A percentile compares a stretch with the other conserved stretches of the same genome.
Evolutionary conservation across 2,113 vertebrate species (phyloP).

Genomic region (Gyps fulvus): DNA sequence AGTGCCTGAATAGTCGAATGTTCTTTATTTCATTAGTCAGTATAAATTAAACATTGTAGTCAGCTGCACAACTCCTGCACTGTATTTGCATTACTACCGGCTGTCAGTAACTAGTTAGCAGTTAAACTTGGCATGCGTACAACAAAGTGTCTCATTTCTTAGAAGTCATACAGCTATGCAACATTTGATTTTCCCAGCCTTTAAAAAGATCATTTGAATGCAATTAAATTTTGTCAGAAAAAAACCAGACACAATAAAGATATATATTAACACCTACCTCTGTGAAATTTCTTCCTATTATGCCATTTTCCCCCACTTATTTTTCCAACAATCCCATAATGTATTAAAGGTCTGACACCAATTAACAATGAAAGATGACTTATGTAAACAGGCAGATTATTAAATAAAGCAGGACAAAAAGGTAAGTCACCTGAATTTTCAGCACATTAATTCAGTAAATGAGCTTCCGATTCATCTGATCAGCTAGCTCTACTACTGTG

Average conservation of each 20-base stretch:
- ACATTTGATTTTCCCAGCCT: neutral
- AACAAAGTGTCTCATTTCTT: neutral
- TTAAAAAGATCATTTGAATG: neutral
- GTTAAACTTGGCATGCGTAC: neutral
- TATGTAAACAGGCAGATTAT: constrained; percentile 39
- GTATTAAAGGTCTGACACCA: constrained; percentile 31
- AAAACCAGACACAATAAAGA: neutral
- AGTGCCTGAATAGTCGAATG: neutral
- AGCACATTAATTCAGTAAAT: constrained; percentile 63
- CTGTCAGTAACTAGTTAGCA: constrained; percentile 28
- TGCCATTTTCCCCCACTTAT: neutral
- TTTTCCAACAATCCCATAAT: neutral
- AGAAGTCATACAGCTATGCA: neutral
- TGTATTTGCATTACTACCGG: neutral
- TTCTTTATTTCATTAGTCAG: neutral
- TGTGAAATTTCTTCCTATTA: neutral
- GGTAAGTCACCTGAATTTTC: constrained; percentile 58
- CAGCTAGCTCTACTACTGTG: neutral
- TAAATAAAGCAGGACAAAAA: constrained; percentile 57
- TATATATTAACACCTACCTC: neutral
- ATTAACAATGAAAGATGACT: constrained; percentile 61
- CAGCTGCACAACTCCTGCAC: neutral
- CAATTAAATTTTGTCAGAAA: neutral
- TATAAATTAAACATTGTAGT: neutral
- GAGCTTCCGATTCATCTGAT: constrained; percentile 53